Evolutionary conservation across 2,888 invertebrate genomes (phyloP).

Genomic region (Bellardia bayeri): DNA sequence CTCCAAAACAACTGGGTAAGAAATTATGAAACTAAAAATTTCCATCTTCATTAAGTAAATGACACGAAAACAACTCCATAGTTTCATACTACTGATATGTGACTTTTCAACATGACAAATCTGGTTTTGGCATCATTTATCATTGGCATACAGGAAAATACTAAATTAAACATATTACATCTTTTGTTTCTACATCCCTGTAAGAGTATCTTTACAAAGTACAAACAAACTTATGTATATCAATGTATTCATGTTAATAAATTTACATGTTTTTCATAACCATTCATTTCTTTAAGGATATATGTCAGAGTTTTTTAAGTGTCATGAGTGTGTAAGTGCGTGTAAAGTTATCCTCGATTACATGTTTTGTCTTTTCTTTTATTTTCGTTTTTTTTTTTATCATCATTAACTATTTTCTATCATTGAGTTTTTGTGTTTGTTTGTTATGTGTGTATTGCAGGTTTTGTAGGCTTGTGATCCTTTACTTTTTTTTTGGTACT

Average conservation of each 20-base stretch:
- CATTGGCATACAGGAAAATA: conserved; percentile 44
- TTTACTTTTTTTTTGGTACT: background rate
- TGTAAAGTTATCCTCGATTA: conserved; percentile 19
- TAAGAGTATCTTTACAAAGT: background rate
- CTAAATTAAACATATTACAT: conserved; percentile 31
- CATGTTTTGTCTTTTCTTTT: conserved; percentile 32
- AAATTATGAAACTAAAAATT: too few species aligned
- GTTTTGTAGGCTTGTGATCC: background rate
- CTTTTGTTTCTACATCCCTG: background rate
- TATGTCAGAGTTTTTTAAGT: background rate
- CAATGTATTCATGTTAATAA: background rate
- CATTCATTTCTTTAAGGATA: background rate
- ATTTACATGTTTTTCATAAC: background rate
- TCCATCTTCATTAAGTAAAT: too few species aligned
- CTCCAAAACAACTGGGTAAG: too few species aligned
- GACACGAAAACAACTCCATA: too few species aligned
- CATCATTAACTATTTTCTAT: conserved; percentile 59
- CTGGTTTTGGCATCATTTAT: conserved; percentile 68
- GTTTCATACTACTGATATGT: background rate
- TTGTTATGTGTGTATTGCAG: background rate
- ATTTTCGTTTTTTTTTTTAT: background rate
- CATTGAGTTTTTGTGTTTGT: conserved; percentile 1
- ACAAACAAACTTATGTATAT: background rate
- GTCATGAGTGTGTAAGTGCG: conserved; percentile 35
- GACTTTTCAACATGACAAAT: conserved; percentile 70